These are phyloP conservation scores for Paralichthys olivaceus DNA, from an alignment of 2,113 vertebrate genomes.

Conservation along the genomic window DNA sequence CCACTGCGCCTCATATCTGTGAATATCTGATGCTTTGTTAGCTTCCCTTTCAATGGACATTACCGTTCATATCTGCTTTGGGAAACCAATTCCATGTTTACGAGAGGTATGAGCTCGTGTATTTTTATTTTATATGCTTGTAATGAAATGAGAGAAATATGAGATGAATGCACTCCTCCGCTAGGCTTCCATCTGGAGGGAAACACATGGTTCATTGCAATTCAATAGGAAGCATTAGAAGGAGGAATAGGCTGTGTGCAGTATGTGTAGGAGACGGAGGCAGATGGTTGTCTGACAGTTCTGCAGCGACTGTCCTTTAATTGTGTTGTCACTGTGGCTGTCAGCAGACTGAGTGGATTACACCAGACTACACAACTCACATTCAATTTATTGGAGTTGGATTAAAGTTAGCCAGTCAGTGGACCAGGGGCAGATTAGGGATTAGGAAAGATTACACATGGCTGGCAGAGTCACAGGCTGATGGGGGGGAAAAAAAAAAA, in stretches of 20 bases:
- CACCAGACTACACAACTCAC: slow-evolving; percentile 44
- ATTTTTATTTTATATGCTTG: slow-evolving; percentile 51
- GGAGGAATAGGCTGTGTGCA: slow-evolving; percentile 9
- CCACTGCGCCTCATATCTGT: slow-evolving; percentile 19
- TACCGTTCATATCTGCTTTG: slow-evolving; percentile 39
- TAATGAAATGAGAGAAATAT: slow-evolving; percentile 52
- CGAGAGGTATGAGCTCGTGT: slow-evolving; percentile 13
- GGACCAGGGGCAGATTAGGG: slow-evolving; percentile 67
- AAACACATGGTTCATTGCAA: slow-evolving; percentile 53
- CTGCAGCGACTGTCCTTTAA: slow-evolving; percentile 21
- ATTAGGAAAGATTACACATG: slow-evolving; percentile 68
- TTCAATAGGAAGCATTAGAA: slow-evolving; percentile 13
- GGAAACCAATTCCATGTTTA: slow-evolving; percentile 48
- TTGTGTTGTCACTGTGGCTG: slow-evolving; percentile 60
- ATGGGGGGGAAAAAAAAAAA: background rate
- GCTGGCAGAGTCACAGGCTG: slow-evolving; percentile 25
- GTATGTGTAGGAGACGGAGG: slow-evolving; percentile 14
- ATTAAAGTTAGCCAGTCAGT: slow-evolving; percentile 65
- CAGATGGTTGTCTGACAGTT: slow-evolving; percentile 61
- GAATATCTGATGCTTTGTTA: slow-evolving; percentile 46
- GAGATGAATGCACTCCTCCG: slow-evolving; percentile 35
- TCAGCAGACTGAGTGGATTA: slow-evolving; percentile 72
- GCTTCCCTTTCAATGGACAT: slow-evolving; percentile 50
- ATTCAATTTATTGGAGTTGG: slow-evolving; percentile 61
- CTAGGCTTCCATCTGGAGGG: slow-evolving; percentile 38